phyloP scores from a whole-genome alignment of 2,797 vertebrate genomes.

The Tympanoctomys barrerae region DNA sequence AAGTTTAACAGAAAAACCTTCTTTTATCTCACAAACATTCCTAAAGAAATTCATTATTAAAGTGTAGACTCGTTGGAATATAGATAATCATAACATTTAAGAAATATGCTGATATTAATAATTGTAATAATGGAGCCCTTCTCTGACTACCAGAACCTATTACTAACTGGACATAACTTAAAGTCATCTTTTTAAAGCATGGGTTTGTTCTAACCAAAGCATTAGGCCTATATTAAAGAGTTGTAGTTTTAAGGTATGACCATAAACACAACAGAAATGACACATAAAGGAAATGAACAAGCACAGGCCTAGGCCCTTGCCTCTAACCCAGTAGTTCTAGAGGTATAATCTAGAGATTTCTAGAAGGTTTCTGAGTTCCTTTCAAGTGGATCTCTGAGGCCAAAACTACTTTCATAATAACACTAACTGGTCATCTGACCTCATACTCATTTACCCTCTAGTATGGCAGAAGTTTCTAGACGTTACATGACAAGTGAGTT shows the following conservation, averaged over 20 bases:
- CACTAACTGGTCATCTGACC: conserved; percentile 17
- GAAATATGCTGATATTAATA: background rate
- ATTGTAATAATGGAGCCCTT: conserved; percentile 18
- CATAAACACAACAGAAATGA: conserved; percentile 42
- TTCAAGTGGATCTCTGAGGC: background rate
- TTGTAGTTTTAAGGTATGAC: background rate
- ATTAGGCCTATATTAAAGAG: background rate
- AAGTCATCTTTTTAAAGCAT: conserved; percentile 59
- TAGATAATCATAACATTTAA: conserved; percentile 32
- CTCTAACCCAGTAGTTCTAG: conserved; percentile 36
- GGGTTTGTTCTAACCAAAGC: conserved; percentile 56
- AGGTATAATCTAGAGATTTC: background rate
- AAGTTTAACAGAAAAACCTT: conserved; percentile 56
- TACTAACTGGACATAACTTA: background rate
- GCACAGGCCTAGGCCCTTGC: background rate
- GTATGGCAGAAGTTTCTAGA: conserved; percentile 18
- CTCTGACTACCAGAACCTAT: background rate
- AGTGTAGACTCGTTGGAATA: background rate
- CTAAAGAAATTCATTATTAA: conserved; percentile 54
- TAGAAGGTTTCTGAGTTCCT: conserved; percentile 33
- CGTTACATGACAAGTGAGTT: background rate
- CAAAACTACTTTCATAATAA: conserved; percentile 42
- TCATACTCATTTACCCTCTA: conserved; percentile 12
- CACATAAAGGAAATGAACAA: conserved; percentile 30
- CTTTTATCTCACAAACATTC: conserved; percentile 2